Evolutionary conservation across 2,113 vertebrate species (phyloP), one percentile per base, ranked within the genome.

Genomic region (Gymnogyps californianus): DNA sequence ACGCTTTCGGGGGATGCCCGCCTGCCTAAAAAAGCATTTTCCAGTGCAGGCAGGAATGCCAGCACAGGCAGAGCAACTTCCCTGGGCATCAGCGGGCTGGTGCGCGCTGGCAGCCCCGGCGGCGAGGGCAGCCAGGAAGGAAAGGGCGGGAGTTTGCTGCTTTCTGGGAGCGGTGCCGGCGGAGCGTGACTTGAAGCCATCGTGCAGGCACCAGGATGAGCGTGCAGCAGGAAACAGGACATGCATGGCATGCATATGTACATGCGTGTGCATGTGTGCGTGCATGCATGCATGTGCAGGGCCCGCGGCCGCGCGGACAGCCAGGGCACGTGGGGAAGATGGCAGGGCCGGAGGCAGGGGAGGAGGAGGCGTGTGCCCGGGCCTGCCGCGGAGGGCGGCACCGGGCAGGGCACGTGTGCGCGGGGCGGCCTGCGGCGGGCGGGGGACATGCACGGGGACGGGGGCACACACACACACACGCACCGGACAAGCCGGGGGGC

Each of bases 361-460:
- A 61, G 34, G 36, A 66, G 66, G 32, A 15, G 61, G 83, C 24
- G 83, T 78, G 78, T 49, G 59, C 71, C 72, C 78, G 8, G 59
- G 93, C 71, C 65, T 78, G 77, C 34, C 59, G 18, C 7, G 74
- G 51, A 77, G 34, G 87, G 82, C 46, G 76, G 92, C 77, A 82
- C 83, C 64, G 58, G 76, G 82, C 25, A 51, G 76, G 87, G 64
- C 92, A 87, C 77, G 76, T 86, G 87, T 86, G 87, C 7, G 26
- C 16, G 19, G 75, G 75, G 86, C 38, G 54, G n/a, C n/a, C n/a
- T n/a, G n/a, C n/a, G n/a, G n/a, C n/a, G n/a, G n/a, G n/a, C n/a
- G 71, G 77, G 32, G 29, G 44, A 77, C 61, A 47, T 5, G 55
- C 46, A 70, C 31, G 26, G 83, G n/a, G n/a, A n/a, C n/a, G n/a